These are phyloP conservation scores for Heptranchias perlo DNA, from an alignment of 2,113 vertebrate species.

Conservation along the genomic window DNA sequence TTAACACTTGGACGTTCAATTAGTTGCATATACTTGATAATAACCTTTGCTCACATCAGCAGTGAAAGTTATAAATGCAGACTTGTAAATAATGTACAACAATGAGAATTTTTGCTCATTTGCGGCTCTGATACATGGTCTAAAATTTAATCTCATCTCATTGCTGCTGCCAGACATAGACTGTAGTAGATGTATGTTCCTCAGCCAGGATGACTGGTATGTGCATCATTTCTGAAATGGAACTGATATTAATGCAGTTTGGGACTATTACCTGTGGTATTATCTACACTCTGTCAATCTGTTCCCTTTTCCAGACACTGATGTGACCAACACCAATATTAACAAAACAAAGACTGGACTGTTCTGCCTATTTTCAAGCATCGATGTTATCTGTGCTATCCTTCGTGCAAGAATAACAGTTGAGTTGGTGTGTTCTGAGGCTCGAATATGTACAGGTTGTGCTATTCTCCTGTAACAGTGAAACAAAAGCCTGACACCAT, in stretches of 20 bases:
- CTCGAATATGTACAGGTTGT: background rate
- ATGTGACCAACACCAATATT: background rate
- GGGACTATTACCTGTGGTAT: background rate
- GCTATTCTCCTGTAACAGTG: background rate
- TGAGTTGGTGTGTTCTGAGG: background rate
- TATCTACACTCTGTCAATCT: background rate
- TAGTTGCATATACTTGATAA: background rate
- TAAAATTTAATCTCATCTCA: constrained; percentile 14
- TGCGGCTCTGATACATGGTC: background rate
- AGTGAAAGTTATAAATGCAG: background rate
- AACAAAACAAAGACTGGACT: background rate
- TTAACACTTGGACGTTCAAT: background rate
- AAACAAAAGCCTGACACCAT: background rate
- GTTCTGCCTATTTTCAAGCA: background rate
- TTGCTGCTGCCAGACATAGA: background rate
- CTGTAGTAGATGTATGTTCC: background rate
- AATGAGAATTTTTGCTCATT: background rate
- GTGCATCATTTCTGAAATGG: background rate
- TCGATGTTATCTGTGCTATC: background rate
- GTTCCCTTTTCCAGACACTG: background rate
- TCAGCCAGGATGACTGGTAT: background rate
- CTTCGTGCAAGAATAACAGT: background rate
- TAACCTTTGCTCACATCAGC: background rate
- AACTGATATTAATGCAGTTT: background rate
- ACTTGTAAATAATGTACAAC: background rate